Evolutionary conservation across 2,888 invertebrate species (phyloP).

Genomic region (Seladonia tumulorum): DNA sequence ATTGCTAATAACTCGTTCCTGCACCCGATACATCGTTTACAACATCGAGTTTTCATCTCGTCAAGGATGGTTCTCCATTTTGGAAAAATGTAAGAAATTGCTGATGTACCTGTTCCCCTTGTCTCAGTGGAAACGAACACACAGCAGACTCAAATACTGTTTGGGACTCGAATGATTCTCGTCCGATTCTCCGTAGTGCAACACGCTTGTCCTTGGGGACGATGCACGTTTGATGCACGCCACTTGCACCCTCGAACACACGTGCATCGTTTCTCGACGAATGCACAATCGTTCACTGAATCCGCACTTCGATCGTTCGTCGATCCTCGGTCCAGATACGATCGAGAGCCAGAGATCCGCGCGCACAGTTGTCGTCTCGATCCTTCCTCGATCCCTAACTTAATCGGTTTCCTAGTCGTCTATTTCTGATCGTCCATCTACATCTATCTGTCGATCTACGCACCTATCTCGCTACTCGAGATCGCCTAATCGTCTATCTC

Average conservation of each 20-base stretch:
- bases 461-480: conserved; percentile 13
- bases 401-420: conserved; percentile 33
- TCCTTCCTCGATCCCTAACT: conserved; percentile 25
- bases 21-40: neutral
- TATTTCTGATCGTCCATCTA: conserved; percentile 35
- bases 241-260: conserved; percentile 7
- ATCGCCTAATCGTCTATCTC: neutral
- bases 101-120: neutral
- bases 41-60: neutral
- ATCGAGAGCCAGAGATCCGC: neutral
- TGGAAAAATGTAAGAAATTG: neutral
- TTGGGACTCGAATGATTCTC: neutral
- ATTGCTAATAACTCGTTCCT: neutral
- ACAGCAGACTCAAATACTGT: neutral
- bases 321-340: neutral
- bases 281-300: conserved; percentile 24
- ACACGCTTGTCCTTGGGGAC: neutral
- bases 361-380: neutral
- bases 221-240: neutral
- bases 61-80: neutral
- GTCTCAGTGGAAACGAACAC: neutral
- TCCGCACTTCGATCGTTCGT: conserved; percentile 1
- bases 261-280: neutral
- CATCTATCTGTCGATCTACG: conserved; percentile 35
- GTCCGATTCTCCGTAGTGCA: conserved; percentile 8